Base-by-base conservation (phyloP, 2,888 invertebrate species). In the Eumacrocentrus americanus region DNA sequence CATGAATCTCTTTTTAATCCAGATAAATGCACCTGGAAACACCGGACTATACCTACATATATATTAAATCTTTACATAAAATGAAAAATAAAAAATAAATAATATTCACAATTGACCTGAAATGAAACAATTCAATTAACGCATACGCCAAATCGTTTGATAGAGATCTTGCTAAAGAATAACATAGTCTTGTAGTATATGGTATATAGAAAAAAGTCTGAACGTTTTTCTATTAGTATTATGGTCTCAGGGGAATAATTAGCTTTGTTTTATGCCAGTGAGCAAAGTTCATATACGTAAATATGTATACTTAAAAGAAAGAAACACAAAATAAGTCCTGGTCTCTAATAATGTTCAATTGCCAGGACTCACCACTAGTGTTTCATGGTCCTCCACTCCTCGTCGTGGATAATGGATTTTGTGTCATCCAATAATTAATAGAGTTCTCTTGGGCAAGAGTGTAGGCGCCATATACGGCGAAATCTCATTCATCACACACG, bases 351-450 rank as follows among this genome's bases (percentile, higher is more conserved):
- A 52, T 52, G 40, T 52, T 40, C 25, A 16, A 52, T 23, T 38
- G 38, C 38, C 25, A 40, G n/a, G n/a, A n/a, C n/a, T n/a, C n/a
- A n/a, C n/a, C n/a, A n/a, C n/a, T n/a, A n/a, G n/a, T n/a, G n/a
- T n/a, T n/a, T n/a, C n/a, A n/a, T n/a, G n/a, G n/a, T n/a, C n/a
- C 42, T 1, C 16, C 42, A 16, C 42, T 71, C 64, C 75, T 72
- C 72, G 69, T 73, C 74, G 63, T 67, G 68, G 68, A 72, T 78
- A 79, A 80, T 80, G 78, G 78, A 79, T 79, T 77, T 74, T 74
- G 75, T 77, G 79, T 80, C 78, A 75, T 79, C 79, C 73, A 73
- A 78, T 79, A 79, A 80, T 80, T 80, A 79, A 79, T 80, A 77
- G 79, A 78, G 78, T 77, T 76, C 75, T 75, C 25, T 73, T 65